A percentile compares a stretch with the other conserved stretches of the same genome.
These are phyloP conservation scores for Paraplagusia blochii DNA, from an alignment of 2,113 vertebrate species.

Conservation along the genomic window DNA sequence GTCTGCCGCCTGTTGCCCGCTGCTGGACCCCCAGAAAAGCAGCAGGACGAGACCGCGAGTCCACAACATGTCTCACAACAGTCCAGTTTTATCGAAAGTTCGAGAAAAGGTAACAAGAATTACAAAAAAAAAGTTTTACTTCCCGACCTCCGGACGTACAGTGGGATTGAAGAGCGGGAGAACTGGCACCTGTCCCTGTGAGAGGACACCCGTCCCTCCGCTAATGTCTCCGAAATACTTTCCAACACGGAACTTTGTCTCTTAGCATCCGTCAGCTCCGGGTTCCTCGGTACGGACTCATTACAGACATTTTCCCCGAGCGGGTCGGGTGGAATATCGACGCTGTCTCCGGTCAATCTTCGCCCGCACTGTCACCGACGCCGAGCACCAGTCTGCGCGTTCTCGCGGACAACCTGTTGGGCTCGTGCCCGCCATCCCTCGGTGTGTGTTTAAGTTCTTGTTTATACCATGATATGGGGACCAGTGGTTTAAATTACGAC, in stretches of 20 bases:
- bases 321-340: not conserved
- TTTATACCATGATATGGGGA: too few relatives aligned
- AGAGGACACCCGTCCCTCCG: slow-evolving; percentile 47
- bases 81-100: slow-evolving; percentile 30
- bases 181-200: slow-evolving; percentile 1
- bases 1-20: slow-evolving; percentile 54
- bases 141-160: not conserved
- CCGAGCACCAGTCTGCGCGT: slow-evolving; percentile 4
- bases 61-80: slow-evolving; percentile 76
- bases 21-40: slow-evolving; percentile 72
- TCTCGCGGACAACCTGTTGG: slow-evolving; percentile 22
- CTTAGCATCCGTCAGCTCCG: slow-evolving; percentile 34
- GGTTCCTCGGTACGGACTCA: slow-evolving; percentile 25
- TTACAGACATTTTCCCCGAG: slow-evolving; percentile 43
- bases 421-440: slow-evolving; percentile 29
- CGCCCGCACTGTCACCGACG: too few relatives aligned
- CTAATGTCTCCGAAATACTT: slow-evolving; percentile 22
- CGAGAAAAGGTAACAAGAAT: not conserved
- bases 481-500: too few relatives aligned
- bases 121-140: not conserved
- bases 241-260: slow-evolving; percentile 18
- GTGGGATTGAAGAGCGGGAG: slow-evolving; percentile 4
- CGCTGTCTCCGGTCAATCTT: not conserved
- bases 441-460: not conserved
- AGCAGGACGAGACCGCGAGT: slow-evolving; percentile 73